Conservation (phyloP, 2,797 vertebrate species). For the Steatocranus sp. region DNA sequence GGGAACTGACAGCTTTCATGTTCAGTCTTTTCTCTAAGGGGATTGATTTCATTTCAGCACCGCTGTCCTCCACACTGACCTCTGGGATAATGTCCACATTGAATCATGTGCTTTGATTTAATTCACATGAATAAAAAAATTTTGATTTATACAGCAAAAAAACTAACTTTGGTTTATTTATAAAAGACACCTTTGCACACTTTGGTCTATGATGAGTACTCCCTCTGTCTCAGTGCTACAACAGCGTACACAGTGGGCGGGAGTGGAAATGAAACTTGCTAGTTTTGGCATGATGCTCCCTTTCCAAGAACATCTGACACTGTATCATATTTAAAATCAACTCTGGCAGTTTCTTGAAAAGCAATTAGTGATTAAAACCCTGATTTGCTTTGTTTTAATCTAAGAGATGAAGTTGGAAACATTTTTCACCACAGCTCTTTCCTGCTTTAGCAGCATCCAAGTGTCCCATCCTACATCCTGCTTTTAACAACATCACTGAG, state of each 20-base stretch:
- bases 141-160: constrained; percentile 12
- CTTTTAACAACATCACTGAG: background rate
- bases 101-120: background rate
- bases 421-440: too few species aligned
- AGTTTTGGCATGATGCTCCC: background rate
- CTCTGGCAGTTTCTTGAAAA: background rate
- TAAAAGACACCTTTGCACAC: background rate
- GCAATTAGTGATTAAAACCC: background rate
- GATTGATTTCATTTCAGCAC: background rate
- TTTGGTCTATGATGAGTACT: background rate
- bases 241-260: background rate
- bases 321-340: background rate
- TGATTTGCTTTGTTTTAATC: background rate
- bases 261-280: background rate
- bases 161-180: constrained; percentile 1
- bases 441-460: background rate
- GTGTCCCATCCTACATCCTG: background rate
- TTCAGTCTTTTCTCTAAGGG: background rate
- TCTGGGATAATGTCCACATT: background rate
- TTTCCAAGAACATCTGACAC: background rate
- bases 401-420: background rate
- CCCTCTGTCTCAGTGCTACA: background rate
- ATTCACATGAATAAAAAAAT: constrained; percentile 50
- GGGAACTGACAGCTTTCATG: background rate
- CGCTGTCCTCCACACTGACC: background rate